Evolutionary conservation across 2,797 vertebrate genomes (phyloP).

Genomic region (Sebastes oblongus): DNA sequence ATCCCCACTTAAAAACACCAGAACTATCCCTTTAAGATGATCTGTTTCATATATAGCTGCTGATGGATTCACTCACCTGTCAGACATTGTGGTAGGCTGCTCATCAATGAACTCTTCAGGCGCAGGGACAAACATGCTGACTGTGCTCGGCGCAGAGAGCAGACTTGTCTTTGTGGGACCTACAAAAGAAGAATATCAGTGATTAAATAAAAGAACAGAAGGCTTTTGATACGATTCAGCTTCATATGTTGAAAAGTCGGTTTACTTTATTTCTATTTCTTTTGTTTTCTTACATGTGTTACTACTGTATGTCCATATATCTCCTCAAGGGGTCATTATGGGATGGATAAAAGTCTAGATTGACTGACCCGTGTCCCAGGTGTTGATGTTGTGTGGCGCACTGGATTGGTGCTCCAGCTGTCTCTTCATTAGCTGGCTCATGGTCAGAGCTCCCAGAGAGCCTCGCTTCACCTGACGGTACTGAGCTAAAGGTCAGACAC

Average conservation of each 20-base stretch:
- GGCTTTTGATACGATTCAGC: background rate
- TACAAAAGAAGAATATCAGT: slow-evolving; percentile 48
- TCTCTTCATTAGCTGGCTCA: slow-evolving; percentile 98
- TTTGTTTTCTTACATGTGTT: background rate
- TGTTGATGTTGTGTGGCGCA: slow-evolving; percentile 97
- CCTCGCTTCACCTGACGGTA: slow-evolving; percentile 98
- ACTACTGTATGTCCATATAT: background rate
- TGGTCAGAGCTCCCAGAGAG: slow-evolving; percentile 95
- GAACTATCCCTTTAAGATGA: background rate
- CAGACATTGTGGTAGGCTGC: slow-evolving; percentile 94
- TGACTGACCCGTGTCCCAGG: slow-evolving; percentile 94
- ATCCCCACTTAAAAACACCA: background rate
- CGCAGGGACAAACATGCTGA: slow-evolving; percentile 98
- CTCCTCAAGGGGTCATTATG: background rate
- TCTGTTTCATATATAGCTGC: background rate
- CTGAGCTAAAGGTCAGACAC: slow-evolving; percentile 87
- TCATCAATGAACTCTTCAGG: slow-evolving; percentile 99
- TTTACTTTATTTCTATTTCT: background rate
- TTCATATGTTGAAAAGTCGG: background rate
- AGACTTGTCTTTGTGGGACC: slow-evolving; percentile 97
- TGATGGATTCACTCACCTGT: slow-evolving; percentile 84
- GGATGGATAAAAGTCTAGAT: background rate
- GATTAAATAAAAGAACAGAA: background rate
- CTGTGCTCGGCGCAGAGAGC: slow-evolving; percentile 95
- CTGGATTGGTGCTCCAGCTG: slow-evolving; percentile 99